Evolutionary conservation across 2,113 vertebrate species (phyloP).

Genomic region (Gyps fulvus): DNA sequence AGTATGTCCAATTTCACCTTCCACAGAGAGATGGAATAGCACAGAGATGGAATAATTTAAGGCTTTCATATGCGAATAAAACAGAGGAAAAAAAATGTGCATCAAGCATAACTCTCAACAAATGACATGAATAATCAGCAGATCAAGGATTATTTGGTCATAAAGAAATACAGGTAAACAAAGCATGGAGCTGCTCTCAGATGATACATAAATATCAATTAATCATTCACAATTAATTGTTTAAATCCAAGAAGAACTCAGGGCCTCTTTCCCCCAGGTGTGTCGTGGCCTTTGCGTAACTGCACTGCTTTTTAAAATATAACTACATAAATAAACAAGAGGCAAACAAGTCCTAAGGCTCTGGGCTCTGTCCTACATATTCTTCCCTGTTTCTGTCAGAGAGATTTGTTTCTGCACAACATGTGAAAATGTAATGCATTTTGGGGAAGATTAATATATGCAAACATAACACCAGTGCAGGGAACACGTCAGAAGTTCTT

Average conservation of each 20-base stretch:
- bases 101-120: background rate
- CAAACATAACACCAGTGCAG: background rate
- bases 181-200: background rate
- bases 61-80: background rate
- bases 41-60: background rate
- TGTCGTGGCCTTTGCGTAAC: background rate
- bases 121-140: background rate
- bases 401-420: background rate
- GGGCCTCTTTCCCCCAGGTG: background rate
- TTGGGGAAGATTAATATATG: background rate
- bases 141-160: background rate
- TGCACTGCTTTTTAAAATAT: background rate
- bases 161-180: background rate
- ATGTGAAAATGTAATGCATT: background rate
- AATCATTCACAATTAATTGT: background rate
- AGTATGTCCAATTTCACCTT: background rate
- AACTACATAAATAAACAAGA: constrained; percentile 10
- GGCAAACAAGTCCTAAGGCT: background rate
- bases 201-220: background rate
- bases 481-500: background rate
- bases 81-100: background rate
- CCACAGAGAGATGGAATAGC: background rate
- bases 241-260: background rate
- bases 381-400: background rate
- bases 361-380: background rate